Base-by-base conservation (phyloP, 2,797 vertebrate genomes). In the Eulemur mongoz region DNA sequence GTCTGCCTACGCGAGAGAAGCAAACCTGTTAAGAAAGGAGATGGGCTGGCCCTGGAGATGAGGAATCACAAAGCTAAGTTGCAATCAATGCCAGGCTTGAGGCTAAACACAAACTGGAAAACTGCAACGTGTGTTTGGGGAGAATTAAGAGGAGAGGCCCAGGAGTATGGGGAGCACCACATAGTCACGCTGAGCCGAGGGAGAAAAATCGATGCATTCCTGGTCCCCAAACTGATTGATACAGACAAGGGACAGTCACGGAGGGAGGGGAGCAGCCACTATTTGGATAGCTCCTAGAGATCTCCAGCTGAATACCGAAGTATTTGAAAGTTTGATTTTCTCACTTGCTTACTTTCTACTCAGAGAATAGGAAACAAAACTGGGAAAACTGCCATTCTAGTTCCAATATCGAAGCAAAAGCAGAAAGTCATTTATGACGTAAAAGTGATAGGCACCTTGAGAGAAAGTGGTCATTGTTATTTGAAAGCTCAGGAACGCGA, bases 361-460 rank as follows among this genome's bases (percentile, higher is more conserved):
- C 25, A 78, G 87, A 89, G 3, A 4, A 17, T 23, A 70, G 72
- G 76, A 69, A 89, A 81, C 59, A 78, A 82, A 91, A 54, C 40
- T 70, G 35, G 78, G 81, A 12, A 80, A 67, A 92, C 32, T 63
- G 27, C 76, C 8, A 20, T 61, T 89, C 17, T 63, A 18, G 38
- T 45, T 97, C 65, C 45, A 59, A 25, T 38, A 70, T 48, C 38
- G 59, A 94, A 82, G 43, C 54, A 81, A 85, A 94, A 50, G 52
- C 43, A 57, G 43, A 90, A 52, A 45, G 8, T 50, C 9, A 8
- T 38, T 83, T 48, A 23, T 76, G 59, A 73, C 48, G 35, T 65
- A n/a, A 38, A 75, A 76, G 32, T 54, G 35, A 35, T 54, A 8
- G 50, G 57, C 50, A 11, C 80, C 15, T 45, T 57, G 30, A 79